phyloP scores from a whole-genome alignment of 2,888 invertebrate species.

The Adineta ricciae region DNA sequence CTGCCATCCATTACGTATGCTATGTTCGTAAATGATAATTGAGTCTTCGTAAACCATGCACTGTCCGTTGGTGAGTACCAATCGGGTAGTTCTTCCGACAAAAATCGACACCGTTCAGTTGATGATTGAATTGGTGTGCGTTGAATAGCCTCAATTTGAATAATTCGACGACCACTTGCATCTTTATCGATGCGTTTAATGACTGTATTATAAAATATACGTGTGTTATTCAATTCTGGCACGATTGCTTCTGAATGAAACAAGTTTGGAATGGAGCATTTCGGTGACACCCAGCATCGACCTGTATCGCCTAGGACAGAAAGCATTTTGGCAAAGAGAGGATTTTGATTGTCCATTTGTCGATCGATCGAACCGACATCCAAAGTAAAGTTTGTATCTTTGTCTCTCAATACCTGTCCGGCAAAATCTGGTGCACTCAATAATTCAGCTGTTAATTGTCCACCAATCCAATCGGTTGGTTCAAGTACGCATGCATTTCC shows the following conservation, averaged over 20 bases:
- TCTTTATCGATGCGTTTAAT: constrained; percentile 27
- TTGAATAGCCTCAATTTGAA: constrained; percentile 31
- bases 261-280: constrained; percentile 35
- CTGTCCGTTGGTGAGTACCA: constrained; percentile 35
- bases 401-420: too few species aligned
- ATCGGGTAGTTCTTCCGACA: constrained; percentile 34
- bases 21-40: background rate
- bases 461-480: constrained; percentile 36
- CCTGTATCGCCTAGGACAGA: constrained; percentile 35
- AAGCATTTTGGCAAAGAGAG: constrained; percentile 35
- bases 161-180: constrained; percentile 17
- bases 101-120: constrained; percentile 23
- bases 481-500: constrained; percentile 35
- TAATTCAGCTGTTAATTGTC: constrained; percentile 35
- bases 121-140: constrained; percentile 21
- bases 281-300: constrained; percentile 35
- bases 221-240: constrained; percentile 27
- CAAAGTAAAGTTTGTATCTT: background rate
- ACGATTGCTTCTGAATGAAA: constrained; percentile 33
- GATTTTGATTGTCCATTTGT: constrained; percentile 32
- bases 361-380: constrained; percentile 35
- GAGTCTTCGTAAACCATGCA: constrained; percentile 31
- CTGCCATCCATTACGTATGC: constrained; percentile 35
- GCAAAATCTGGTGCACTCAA: constrained; percentile 33
- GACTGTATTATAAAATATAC: constrained; percentile 35